Percentiles rank a stretch among this genome's conserved stretches.
phyloP scores from a whole-genome alignment of 2,888 invertebrate genomes.

The Marasmarcha lunaedactyla region DNA sequence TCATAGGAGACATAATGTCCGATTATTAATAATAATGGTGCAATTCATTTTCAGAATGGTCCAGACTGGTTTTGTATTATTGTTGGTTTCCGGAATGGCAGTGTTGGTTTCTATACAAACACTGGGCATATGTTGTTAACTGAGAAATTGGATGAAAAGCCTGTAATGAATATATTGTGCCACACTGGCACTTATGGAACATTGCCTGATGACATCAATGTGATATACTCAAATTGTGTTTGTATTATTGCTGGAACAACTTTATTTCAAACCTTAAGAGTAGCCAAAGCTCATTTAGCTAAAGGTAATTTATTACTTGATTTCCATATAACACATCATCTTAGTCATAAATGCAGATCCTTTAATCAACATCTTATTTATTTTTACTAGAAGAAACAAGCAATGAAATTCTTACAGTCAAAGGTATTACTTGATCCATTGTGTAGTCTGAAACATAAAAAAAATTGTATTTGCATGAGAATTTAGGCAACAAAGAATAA shows the following conservation, averaged over 20 bases:
- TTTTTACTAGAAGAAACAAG: no score
- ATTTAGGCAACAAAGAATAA: no score
- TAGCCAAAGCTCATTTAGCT: conserved; percentile 82
- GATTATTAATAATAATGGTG: background rate
- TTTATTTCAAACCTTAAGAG: conserved; percentile 83
- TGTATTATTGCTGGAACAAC: conserved; percentile 83
- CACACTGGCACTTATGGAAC: conserved; percentile 71
- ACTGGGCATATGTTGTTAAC: conserved; percentile 83
- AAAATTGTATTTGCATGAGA: no score
- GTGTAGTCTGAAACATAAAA: no score
- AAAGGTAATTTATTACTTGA: conserved; percentile 68
- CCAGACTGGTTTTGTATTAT: conserved; percentile 95
- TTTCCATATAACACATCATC: no score
- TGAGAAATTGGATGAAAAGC: conserved; percentile 87
- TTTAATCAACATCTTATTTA: no score
- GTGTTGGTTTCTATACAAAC: conserved; percentile 90
- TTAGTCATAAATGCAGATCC: no score
- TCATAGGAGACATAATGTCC: background rate
- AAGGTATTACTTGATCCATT: no score
- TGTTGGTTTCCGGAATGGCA: conserved; percentile 88
- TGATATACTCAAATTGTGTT: conserved; percentile 77
- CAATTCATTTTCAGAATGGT: conserved; percentile 70
- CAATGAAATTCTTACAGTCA: no score
- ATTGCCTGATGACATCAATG: conserved; percentile 77
- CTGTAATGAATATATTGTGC: conserved; percentile 83